Base-by-base conservation (phyloP, 2,888 invertebrate genomes). In the Eretmocerus hayati region DNA sequence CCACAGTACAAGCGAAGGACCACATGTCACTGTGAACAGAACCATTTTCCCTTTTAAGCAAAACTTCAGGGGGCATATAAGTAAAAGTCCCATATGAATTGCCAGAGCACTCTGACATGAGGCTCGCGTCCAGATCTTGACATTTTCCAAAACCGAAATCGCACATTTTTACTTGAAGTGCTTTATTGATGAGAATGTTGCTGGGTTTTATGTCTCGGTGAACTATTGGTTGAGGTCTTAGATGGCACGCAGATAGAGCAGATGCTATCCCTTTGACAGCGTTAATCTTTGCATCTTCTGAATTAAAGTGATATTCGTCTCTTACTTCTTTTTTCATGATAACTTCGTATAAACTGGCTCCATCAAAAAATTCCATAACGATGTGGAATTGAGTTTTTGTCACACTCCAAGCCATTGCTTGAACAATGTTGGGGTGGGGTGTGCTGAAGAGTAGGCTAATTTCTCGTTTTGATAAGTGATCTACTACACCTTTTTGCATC, bases 41-140 rank as follows among this genome's bases (percentile, higher is more conserved):
- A n/a, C n/a, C n/a, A n/a, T n/a, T n/a, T 11, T 11, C 13, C 13
- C 20, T 13, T 26, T 19, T 5, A 3, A 38, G 8, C 5, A 23
- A 20, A 11, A 45, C 13, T 38, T 38, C 45, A 11, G 45, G 45
- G 5, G 45, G 30, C 20, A 37, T 22, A 18, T 36, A 45, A 2
- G 19, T 30, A 5, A 19, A 30, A 30, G 37, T 38, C 18, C 38
- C 37, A 19, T 20, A n/a, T 9, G 38, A 9, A 1, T 19, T 26
- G 4, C 19, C 31, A n/a, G 9, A 15, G 18, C n/a, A n/a, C 13
- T 18, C 19, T n/a, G 33, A 8, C 15, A n/a, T 22, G 2, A 44
- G 21, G 15, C 5, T n/a, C n/a, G 2, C 16, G n/a, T 2, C 15
- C 15, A 26, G 22, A 37, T 22, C 23, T 23, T 40, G 15, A n/a